Evolutionary conservation across 2,888 invertebrate species (phyloP), one percentile per base, ranked within the genome.

Genomic region (Augiades crinisus): DNA sequence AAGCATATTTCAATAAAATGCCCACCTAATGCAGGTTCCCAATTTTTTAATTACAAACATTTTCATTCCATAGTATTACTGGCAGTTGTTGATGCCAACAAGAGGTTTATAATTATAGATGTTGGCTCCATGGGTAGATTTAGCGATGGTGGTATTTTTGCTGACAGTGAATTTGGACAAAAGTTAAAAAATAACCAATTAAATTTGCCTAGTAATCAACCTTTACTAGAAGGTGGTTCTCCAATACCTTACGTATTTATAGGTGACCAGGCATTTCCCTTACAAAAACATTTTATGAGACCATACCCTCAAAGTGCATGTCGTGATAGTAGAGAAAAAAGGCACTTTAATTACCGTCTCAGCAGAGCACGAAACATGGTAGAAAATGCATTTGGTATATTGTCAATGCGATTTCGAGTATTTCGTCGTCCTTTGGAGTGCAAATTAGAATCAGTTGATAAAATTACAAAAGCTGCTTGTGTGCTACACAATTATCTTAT

Each of bases 1-100:
- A 58, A 58, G 49, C 58, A 54, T 31, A 47, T 58, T 22, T 53
- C 21, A 47, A 65, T 66, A 51, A 54, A 62, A 46, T 57, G 61
- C 49, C 62, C 67, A 33, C 54, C 57, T 19, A 46, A 47, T 24
- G 54, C 61, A 22, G 66, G 65, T 37, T 63, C 60, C 34, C 22
- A 55, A 19, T 68, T 54, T 57, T 68, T 52, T 56, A 66, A 66
- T 51, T 64, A 64, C 41, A 64, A 65, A 58, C 43, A 56, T 54
- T 14, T 49, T 47, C 37, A 54, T 51, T 55, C 57, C 37, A 31
- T 53, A 13, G 50, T 53, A 49, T 53, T 60, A 13, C 17, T 59
- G 21, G 55, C 57, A 40, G 40, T 56, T 12, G 47, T 40, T 53
- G 43, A 55, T 41, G 44, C 49, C 7, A 19, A 46, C 14, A 33